phyloP scores from a whole-genome alignment of 53 echinoderm and acorn worm species.

The Patiria pectinifera region DNA sequence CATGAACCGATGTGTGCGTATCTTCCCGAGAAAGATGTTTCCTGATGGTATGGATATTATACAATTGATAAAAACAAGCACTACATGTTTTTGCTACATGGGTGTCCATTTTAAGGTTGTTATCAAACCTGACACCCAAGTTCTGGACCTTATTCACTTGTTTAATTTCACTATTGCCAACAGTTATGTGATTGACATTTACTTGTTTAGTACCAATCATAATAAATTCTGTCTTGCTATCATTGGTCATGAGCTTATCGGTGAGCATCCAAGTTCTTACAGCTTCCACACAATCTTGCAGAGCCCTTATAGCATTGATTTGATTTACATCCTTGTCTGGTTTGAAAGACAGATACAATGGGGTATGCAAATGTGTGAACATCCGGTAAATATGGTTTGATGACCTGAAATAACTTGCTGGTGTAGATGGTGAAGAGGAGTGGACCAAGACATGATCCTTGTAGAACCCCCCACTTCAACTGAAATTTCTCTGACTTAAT shows the following conservation, averaged over 20 bases:
- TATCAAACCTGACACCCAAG: neutral
- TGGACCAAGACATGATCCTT: neutral
- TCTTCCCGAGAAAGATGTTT: neutral
- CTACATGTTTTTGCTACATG: neutral
- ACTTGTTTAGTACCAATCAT: neutral
- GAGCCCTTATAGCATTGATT: neutral
- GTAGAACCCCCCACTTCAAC: neutral
- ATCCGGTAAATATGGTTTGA: neutral
- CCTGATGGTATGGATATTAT: neutral
- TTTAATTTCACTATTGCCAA: neutral
- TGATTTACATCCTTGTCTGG: neutral
- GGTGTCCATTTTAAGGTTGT: neutral
- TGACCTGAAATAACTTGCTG: neutral
- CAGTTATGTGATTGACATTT: neutral
- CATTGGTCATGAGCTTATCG: neutral
- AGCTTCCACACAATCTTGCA: neutral
- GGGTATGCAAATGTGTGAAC: neutral
- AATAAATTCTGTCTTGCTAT: neutral
- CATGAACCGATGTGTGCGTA: neutral
- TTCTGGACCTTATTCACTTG: neutral
- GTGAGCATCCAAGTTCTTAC: neutral
- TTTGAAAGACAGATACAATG: neutral
- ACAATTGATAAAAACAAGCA: neutral
- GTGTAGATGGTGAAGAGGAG: neutral
- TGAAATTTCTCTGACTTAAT: too few relatives aligned